Evolutionary conservation across 2,113 vertebrate species (phyloP).

Genomic region (Carlito syrichta): DNA sequence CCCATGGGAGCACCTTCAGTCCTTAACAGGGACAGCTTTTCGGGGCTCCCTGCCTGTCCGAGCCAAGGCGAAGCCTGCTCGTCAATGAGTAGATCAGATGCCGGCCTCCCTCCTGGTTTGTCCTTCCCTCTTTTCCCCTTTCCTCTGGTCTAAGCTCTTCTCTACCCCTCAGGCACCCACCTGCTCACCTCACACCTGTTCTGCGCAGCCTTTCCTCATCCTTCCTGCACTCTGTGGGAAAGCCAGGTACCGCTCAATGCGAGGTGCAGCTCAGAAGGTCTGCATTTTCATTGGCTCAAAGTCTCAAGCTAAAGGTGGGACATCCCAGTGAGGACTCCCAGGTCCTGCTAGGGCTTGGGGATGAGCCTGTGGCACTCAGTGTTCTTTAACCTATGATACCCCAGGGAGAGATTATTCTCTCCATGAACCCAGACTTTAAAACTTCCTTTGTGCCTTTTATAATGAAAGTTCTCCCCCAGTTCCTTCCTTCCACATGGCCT

Average conservation of each 20-base stretch:
- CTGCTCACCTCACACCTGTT: not conserved
- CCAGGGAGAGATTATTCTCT: not conserved
- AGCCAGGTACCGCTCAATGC: not conserved
- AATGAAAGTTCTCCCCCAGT: not conserved
- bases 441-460: not conserved
- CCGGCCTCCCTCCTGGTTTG: fast-evolving
- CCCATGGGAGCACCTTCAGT: not conserved
- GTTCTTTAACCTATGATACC: not conserved
- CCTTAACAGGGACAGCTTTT: too few relatives aligned
- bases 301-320: not conserved
- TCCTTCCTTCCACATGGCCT: not conserved
- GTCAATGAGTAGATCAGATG: fast-evolving
- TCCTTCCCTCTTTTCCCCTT: too few relatives aligned
- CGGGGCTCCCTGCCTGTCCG: too few relatives aligned
- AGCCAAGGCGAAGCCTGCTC: not conserved
- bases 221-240: too few relatives aligned
- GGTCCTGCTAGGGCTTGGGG: not conserved
- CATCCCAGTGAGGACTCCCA: not conserved
- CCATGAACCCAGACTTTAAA: not conserved
- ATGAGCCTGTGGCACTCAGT: not conserved
- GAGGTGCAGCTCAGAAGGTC: not conserved
- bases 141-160: not conserved
- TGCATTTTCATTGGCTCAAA: not conserved
- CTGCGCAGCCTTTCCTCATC: not conserved
- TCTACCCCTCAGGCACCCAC: not conserved